These are phyloP conservation scores for Amorpha juglandis DNA, from an alignment of 2,888 invertebrate species.

Conservation along the genomic window DNA sequence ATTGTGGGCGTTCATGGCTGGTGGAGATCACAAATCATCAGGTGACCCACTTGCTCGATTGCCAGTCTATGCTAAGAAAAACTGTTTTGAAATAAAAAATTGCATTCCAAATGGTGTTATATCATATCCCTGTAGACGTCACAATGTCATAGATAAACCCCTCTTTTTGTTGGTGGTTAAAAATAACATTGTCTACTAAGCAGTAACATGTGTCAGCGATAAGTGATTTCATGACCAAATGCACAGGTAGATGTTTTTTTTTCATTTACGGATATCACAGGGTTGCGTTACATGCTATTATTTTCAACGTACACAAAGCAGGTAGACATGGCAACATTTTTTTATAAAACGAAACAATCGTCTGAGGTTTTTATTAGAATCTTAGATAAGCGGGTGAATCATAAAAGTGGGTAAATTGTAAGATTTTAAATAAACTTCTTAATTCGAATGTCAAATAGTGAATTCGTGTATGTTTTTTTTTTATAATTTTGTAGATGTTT, in stretches of 20 bases:
- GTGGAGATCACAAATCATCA: too few relatives aligned
- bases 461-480: neutral
- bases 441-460: neutral
- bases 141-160: too few relatives aligned
- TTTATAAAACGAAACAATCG: constrained; percentile 16
- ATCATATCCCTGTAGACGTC: too few relatives aligned
- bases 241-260: constrained; percentile 28
- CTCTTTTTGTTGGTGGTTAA: neutral
- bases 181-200: neutral
- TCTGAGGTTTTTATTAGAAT: neutral
- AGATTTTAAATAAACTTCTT: neutral
- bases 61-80: too few relatives aligned
- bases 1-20: too few relatives aligned
- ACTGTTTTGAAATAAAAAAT: too few relatives aligned
- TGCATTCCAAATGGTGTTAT: too few relatives aligned
- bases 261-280: constrained; percentile 63
- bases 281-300: constrained; percentile 66
- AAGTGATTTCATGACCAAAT: neutral
- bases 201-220: constrained; percentile 3
- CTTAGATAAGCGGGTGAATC: constrained; percentile 17
- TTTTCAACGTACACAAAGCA: constrained; percentile 59
- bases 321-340: constrained; percentile 46
- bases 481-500: too few relatives aligned
- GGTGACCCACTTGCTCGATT: too few relatives aligned
- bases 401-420: constrained; percentile 7